A percentile compares a stretch with the other conserved stretches of the same genome.
Conservation (phyloP, 2,888 invertebrate genomes). For the Epinotia bilunana region DNA sequence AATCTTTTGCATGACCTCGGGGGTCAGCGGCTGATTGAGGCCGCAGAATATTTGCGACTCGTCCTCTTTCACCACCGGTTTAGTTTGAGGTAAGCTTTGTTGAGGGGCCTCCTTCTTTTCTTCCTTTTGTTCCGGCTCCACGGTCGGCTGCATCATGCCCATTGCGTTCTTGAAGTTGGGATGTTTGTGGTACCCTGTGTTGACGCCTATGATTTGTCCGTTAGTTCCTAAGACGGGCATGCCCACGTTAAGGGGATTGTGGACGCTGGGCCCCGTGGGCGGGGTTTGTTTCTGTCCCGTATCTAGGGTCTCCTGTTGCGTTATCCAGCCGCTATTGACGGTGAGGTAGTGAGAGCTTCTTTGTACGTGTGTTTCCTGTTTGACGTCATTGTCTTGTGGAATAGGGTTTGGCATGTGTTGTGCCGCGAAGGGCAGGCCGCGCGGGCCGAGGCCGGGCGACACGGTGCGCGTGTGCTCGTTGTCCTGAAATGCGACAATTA, state of each 20-base stretch:
- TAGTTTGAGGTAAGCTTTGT: conserved; percentile 55
- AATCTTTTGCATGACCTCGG: conserved; percentile 83
- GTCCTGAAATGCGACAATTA: conserved; percentile 61
- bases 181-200: conserved; percentile 74
- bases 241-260: conserved; percentile 62
- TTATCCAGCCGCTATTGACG: conserved; percentile 80
- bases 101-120: conserved; percentile 65
- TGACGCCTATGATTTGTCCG: conserved; percentile 85
- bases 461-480: conserved; percentile 64
- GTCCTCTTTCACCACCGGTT: conserved; percentile 68
- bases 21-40: conserved; percentile 77
- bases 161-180: conserved; percentile 62
- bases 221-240: conserved; percentile 83
- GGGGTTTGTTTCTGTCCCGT: conserved; percentile 61
- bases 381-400: conserved; percentile 64
- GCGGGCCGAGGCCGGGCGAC: conserved; percentile 61
- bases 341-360: conserved; percentile 78
- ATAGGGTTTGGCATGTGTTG: conserved; percentile 60
- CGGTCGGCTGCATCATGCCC: conserved; percentile 54
- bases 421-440: conserved; percentile 61
- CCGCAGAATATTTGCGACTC: conserved; percentile 79
- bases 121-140: conserved; percentile 65
- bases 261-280: conserved; percentile 53
- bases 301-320: conserved; percentile 71
- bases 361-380: conserved; percentile 73